A percentile compares a stretch with the other conserved stretches of the same genome.
phyloP scores from a whole-genome alignment of 2,113 vertebrate genomes.

The Pangasianodon hypophthalmus region DNA sequence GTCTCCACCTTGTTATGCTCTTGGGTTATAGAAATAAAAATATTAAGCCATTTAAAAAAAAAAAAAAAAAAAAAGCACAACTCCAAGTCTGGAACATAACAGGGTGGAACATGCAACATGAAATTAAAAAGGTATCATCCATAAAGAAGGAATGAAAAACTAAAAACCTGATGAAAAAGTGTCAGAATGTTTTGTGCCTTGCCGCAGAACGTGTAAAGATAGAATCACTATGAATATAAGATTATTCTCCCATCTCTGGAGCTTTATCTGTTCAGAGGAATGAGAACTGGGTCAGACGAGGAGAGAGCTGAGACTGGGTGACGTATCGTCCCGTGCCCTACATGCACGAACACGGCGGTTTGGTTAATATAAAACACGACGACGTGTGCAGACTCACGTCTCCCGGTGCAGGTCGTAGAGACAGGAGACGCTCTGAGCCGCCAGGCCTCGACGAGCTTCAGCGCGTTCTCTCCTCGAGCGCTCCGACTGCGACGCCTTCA shows the following conservation, averaged over 20 bases:
- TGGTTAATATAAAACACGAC: neutral
- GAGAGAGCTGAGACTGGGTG: neutral
- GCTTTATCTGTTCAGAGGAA: neutral
- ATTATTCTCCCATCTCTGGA: neutral
- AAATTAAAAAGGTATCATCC: too few species aligned
- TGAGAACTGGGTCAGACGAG: neutral
- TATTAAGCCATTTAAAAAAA: too few species aligned
- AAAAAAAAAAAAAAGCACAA: too few species aligned
- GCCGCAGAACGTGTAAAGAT: too few species aligned
- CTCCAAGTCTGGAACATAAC: too few species aligned
- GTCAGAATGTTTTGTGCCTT: too few species aligned
- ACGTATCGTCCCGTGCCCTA: neutral
- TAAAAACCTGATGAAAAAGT: too few species aligned
- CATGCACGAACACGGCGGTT: neutral
- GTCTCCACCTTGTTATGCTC: too few species aligned
- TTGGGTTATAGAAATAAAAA: too few species aligned
- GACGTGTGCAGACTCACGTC: constrained; percentile 70
- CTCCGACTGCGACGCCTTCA: constrained; percentile 74
- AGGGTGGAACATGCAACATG: too few species aligned
- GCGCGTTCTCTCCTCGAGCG: constrained; percentile 63
- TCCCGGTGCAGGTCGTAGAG: constrained; percentile 82
- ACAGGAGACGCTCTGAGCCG: constrained; percentile 82
- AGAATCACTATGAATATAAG: neutral
- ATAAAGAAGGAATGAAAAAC: too few species aligned
- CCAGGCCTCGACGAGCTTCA: constrained; percentile 72